Evolutionary conservation across 2,888 invertebrate genomes (phyloP).

Genomic region (Ganaspis brasiliensis): DNA sequence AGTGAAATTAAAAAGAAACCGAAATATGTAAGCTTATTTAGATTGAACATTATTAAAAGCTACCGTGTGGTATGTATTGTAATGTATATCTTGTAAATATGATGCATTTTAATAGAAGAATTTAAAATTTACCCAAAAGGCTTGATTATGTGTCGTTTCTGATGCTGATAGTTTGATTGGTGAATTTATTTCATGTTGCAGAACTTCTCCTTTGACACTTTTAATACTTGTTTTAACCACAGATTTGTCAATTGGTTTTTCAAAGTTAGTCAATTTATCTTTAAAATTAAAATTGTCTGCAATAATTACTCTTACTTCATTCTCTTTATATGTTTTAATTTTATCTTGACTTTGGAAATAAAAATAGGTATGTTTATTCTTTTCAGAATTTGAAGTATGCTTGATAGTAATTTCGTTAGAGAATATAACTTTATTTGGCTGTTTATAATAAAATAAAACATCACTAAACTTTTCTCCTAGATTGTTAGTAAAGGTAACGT

Average conservation of each 20-base stretch:
- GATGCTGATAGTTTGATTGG: slow-evolving; percentile 74
- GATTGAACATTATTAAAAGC: no score
- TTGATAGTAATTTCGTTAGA: no score
- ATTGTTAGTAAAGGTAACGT: not conserved
- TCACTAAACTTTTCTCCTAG: not conserved
- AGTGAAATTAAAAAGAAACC: no score
- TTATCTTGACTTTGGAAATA: not conserved
- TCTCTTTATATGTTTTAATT: not conserved
- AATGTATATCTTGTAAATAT: no score
- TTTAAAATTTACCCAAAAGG: slow-evolving; percentile 79
- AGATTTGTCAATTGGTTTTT: slow-evolving; percentile 70
- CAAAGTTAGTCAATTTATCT: not conserved
- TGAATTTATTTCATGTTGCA: not conserved
- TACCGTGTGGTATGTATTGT: no score
- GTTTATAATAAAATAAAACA: no score
- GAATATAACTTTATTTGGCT: no score
- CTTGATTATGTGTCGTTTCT: slow-evolving; percentile 71
- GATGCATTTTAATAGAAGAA: no score
- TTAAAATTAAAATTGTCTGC: not conserved
- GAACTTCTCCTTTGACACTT: slow-evolving; percentile 41
- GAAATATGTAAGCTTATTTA: no score
- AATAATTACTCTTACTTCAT: not conserved
- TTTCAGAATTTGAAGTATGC: not conserved
- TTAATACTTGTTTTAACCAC: slow-evolving; percentile 66
- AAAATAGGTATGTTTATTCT: not conserved